Base-by-base conservation (phyloP, 1,140 invertebrate species). In the Listronotus oregonensis region DNA sequence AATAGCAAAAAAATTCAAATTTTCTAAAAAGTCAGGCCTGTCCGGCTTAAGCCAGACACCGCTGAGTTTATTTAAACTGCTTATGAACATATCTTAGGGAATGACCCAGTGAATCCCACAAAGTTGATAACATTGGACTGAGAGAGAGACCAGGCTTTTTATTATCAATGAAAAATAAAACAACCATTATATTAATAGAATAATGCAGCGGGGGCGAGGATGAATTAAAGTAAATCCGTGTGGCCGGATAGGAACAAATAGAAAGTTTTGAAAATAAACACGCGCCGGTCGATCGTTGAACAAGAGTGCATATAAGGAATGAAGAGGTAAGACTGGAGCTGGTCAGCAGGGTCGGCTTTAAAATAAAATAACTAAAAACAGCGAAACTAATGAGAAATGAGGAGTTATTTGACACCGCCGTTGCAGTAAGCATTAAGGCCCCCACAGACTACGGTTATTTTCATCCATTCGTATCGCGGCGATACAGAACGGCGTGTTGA, bases 211-310 rank as follows among this genome's bases (percentile, higher is more conserved):
- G 46, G 65, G 65, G 65, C 65, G 59, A 27, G 37, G 11, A 40
- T 54, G 14, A 40, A 54, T 17, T 32, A 17, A 37, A 15, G 15
- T 3, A 47, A 18, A 14, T 14, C n/a, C 56, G 18, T 14, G 56
- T 31, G 21, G 21, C 47, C 47, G 43, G 46, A 71, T 61, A 58
- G 57, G 43, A 58, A 54, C 61, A 68, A 71, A 68, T 71, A 71
- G 70, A 71, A 71, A 71, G 70, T 71, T 69, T 61, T 57, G 52
- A 68, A 64, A 67, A 71, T 65, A 64, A 71, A 71, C 67, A 52
- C 49, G 66, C 52, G 39, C 52, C 14, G 32, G 6, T 14, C 42
- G 50, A 56, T 58, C 51, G 46, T 49, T 54, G 46, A 60, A 60
- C 60, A 65, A 59, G 40, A 34, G 32, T 42, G 62, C 51, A 37